Evolutionary conservation across 2,113 vertebrate species (phyloP).

Genomic region (Scomber japonicus): DNA sequence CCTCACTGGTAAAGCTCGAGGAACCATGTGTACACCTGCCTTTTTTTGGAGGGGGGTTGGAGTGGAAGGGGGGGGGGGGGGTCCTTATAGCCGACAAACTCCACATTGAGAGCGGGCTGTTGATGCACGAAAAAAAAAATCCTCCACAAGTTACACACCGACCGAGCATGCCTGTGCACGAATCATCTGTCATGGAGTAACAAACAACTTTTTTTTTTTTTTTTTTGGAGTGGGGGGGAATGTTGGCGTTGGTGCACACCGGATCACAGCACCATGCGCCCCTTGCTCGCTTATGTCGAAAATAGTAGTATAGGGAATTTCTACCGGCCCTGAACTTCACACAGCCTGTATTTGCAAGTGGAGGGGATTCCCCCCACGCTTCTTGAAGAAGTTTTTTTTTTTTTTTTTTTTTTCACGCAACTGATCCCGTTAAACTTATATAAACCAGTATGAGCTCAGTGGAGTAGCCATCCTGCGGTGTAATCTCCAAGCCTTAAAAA

Average conservation of each 20-base stretch:
- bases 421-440: slow-evolving; percentile 34
- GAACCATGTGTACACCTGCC: slow-evolving; percentile 91
- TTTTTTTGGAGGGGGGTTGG: slow-evolving; percentile 23
- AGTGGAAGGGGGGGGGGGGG: neutral
- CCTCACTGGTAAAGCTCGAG: slow-evolving; percentile 60
- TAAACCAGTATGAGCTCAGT: slow-evolving; percentile 21
- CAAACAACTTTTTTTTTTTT: slow-evolving; percentile 46
- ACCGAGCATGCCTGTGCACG: slow-evolving; percentile 78
- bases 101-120: neutral
- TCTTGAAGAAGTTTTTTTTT: neutral
- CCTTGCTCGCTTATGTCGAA: neutral
- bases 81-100: slow-evolving; percentile 67
- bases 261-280: slow-evolving; percentile 45
- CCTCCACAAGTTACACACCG: slow-evolving; percentile 71
- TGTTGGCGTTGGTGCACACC: slow-evolving; percentile 25
- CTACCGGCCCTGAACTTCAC: slow-evolving; percentile 70
- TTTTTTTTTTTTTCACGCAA: slow-evolving; percentile 3
- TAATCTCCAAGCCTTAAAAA: neutral
- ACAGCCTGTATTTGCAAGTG: slow-evolving; percentile 26
- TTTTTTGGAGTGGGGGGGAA: no score
- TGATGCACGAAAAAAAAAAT: slow-evolving; percentile 38
- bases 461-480: neutral
- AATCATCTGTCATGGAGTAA: slow-evolving; percentile 66
- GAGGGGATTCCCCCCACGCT: slow-evolving; percentile 60
- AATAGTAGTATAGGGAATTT: slow-evolving; percentile 48